Percentiles rank a stretch among this genome's conserved stretches.
Conservation (phyloP, 2,797 vertebrate genomes). For the Rhyacichthys aspro region DNA sequence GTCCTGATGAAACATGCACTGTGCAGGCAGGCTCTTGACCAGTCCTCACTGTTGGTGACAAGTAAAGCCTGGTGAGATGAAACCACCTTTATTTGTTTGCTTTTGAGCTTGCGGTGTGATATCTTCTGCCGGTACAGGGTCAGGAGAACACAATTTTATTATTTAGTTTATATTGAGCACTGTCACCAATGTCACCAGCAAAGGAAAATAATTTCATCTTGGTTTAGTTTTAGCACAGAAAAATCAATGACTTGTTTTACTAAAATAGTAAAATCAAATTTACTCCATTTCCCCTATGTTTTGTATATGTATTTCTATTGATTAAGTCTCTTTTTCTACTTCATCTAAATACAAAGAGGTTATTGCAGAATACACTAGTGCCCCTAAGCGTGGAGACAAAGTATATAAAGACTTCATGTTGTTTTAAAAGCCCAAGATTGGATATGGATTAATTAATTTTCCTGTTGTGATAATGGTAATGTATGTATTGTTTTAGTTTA, state of each 20-base stretch:
- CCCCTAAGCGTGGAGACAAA: too few relatives aligned
- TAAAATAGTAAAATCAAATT: too few relatives aligned
- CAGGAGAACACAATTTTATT: not conserved
- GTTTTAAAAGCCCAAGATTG: conserved; percentile 29
- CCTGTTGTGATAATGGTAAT: not conserved
- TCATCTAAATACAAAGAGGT: conserved; percentile 22
- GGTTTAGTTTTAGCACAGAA: conserved; percentile 6
- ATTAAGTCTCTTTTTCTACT: not conserved
- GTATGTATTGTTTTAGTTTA: conserved; percentile 19
- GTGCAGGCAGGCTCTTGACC: conserved; percentile 1
- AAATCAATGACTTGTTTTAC: not conserved
- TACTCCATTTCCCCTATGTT: too few relatives aligned
- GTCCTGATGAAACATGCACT: conserved; percentile 32
- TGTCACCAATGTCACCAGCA: not conserved
- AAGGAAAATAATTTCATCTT: not conserved
- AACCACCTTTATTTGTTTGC: conserved; percentile 8
- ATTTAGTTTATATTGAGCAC: conserved; percentile 34
- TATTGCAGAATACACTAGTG: not conserved
- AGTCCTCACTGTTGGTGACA: conserved; percentile 11
- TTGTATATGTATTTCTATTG: too few relatives aligned
- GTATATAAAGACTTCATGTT: conserved; percentile 39
- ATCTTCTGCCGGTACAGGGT: conserved; percentile 4
- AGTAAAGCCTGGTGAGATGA: conserved; percentile 20
- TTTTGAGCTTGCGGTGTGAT: conserved; percentile 5
- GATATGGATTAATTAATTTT: conserved; percentile 47